phyloP scores from a whole-genome alignment of 2,113 vertebrate genomes.

The Psilopogon haemacephalus region DNA sequence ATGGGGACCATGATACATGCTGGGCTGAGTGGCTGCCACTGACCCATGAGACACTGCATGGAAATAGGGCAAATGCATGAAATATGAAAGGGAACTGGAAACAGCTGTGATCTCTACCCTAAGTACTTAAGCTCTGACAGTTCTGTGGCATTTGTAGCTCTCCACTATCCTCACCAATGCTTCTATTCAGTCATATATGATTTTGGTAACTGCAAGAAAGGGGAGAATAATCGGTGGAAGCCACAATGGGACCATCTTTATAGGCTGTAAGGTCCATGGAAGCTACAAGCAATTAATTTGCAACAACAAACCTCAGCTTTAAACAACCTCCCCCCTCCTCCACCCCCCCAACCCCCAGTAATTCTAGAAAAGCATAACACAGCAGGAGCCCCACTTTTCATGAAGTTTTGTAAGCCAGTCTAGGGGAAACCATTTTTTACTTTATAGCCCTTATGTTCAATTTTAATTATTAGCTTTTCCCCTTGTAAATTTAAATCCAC shows the following conservation, averaged over 20 bases:
- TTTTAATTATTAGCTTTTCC: conserved; percentile 54
- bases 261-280: neutral
- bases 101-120: neutral
- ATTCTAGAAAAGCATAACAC: neutral
- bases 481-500: conserved; percentile 25
- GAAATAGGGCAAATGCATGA: neutral
- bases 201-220: neutral
- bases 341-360: neutral
- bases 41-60: fast-evolving
- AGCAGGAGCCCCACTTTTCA: neutral
- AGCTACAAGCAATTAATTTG: conserved; percentile 31
- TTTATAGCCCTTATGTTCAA: conserved; percentile 50
- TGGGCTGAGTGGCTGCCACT: neutral
- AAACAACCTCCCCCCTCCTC: neutral
- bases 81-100: neutral
- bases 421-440: conserved; percentile 7
- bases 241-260: neutral
- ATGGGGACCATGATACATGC: fast-evolving
- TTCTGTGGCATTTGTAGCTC: neutral
- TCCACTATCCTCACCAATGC: neutral
- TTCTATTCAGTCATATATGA: neutral
- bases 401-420: neutral
- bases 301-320: neutral
- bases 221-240: neutral
- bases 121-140: neutral